Conservation (phyloP, 2,797 vertebrate genomes). For the Furcifer pardalis region DNA sequence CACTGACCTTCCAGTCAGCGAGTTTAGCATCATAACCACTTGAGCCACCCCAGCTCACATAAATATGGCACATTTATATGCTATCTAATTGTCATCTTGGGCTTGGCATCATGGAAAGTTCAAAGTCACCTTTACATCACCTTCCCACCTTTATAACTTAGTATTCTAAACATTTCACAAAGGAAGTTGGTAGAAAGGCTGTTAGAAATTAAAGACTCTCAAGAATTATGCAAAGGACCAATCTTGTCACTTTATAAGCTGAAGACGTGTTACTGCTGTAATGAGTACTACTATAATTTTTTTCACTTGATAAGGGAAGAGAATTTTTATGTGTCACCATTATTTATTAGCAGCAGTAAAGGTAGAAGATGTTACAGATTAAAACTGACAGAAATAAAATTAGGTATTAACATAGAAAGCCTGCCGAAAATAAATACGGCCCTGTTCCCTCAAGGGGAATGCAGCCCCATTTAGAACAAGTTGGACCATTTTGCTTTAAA, state of each 20-base stretch:
- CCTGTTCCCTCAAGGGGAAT: too few relatives aligned
- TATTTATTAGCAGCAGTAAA: background rate
- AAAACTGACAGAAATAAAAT: too few relatives aligned
- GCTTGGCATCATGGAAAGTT: background rate
- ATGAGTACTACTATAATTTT: background rate
- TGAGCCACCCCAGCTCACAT: too few relatives aligned
- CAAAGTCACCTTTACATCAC: background rate
- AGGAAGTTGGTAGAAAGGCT: background rate
- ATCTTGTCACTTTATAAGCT: background rate
- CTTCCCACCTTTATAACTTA: background rate
- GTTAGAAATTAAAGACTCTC: background rate
- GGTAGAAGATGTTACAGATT: too few relatives aligned
- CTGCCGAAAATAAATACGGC: too few relatives aligned
- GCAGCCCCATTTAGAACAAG: background rate
- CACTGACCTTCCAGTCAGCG: too few relatives aligned
- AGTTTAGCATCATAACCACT: too few relatives aligned
- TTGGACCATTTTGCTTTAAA: background rate
- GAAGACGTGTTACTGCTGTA: background rate
- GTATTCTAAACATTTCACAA: background rate
- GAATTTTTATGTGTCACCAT: background rate
- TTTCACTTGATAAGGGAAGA: background rate
- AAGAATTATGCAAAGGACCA: background rate
- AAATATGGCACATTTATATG: background rate
- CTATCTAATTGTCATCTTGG: background rate
- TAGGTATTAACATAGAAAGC: too few relatives aligned